Percentiles rank a stretch among this genome's conserved stretches.
Conservation (phyloP, 2,113 vertebrate genomes). For the Xiphophorus couchianus region DNA sequence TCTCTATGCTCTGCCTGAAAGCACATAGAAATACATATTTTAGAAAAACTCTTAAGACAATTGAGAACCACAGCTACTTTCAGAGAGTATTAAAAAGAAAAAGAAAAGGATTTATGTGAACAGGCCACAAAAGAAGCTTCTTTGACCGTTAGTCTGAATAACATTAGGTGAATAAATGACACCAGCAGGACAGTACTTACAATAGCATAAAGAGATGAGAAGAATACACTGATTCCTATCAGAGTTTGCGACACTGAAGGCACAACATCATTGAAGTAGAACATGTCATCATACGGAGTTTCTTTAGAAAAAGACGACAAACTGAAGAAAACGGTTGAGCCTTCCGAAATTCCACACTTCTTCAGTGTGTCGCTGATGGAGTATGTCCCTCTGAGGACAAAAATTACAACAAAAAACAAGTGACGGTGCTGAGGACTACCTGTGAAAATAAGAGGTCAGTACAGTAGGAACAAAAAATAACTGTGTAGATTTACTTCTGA, state of each 20-base stretch:
- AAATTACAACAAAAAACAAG: too few species aligned
- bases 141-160: too few species aligned
- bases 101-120: neutral
- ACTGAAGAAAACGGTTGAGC: conserved; percentile 32
- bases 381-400: conserved; percentile 14
- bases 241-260: conserved; percentile 59
- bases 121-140: too few species aligned
- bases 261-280: conserved; percentile 48
- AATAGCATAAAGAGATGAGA: conserved; percentile 54
- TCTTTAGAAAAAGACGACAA: conserved; percentile 44
- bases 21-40: neutral
- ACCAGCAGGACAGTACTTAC: conserved; percentile 38
- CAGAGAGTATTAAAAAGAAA: neutral
- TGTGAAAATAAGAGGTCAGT: neutral
- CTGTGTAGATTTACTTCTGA: conserved; percentile 35
- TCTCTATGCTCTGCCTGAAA: fast-evolving
- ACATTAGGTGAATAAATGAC: too few species aligned
- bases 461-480: fast-evolving
- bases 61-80: neutral
- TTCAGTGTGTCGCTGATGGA: neutral
- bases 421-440: too few species aligned
- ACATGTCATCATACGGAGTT: fast-evolving
- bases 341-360: conserved; percentile 42
- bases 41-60: neutral
- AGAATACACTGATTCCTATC: conserved; percentile 63